These are phyloP conservation scores for Slavum lentiscoides DNA, from an alignment of 2,888 invertebrate genomes.

Conservation along the genomic window DNA sequence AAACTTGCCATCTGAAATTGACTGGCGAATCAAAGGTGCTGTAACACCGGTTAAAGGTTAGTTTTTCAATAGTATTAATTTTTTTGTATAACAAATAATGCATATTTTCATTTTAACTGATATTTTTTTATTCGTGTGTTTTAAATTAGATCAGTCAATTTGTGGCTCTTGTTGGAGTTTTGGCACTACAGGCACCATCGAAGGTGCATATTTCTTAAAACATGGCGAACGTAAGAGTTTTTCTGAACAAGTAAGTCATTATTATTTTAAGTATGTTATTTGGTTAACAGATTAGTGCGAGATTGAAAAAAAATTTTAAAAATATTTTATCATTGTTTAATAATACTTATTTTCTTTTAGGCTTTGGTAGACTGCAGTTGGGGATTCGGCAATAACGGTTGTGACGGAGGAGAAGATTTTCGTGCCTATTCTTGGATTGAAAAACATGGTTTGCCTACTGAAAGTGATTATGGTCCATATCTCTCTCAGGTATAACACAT, in stretches of 20 bases:
- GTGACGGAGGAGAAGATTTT: slow-evolving; percentile 97
- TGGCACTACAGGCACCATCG: slow-evolving; percentile 89
- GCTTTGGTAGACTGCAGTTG: slow-evolving; percentile 94
- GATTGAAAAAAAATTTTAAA: too few relatives aligned
- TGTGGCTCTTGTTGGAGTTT: slow-evolving; percentile 98
- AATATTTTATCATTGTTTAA: too few relatives aligned
- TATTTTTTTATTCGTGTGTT: not conserved
- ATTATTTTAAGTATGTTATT: not conserved
- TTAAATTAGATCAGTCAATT: slow-evolving; percentile 83
- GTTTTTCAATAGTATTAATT: slow-evolving; percentile 10
- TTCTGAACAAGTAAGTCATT: slow-evolving; percentile 73
- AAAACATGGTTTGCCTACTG: slow-evolving; percentile 84
- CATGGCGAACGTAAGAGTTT: slow-evolving; percentile 78
- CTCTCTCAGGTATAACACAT: slow-evolving; percentile 73
- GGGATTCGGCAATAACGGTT: slow-evolving; percentile 95
- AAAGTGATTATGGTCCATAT: slow-evolving; percentile 90
- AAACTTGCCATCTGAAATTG: slow-evolving; percentile 61
- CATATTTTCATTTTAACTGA: not conserved
- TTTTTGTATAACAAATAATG: not conserved
- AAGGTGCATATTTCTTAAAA: slow-evolving; percentile 86
- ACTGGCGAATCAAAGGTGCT: slow-evolving; percentile 91
- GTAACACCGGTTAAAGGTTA: slow-evolving; percentile 90
- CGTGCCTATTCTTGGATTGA: slow-evolving; percentile 91
- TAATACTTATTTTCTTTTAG: slow-evolving; percentile 56
- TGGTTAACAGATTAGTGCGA: not conserved